phyloP scores from a whole-genome alignment of 1,140 invertebrate species.

The Nasonia longicornis region DNA sequence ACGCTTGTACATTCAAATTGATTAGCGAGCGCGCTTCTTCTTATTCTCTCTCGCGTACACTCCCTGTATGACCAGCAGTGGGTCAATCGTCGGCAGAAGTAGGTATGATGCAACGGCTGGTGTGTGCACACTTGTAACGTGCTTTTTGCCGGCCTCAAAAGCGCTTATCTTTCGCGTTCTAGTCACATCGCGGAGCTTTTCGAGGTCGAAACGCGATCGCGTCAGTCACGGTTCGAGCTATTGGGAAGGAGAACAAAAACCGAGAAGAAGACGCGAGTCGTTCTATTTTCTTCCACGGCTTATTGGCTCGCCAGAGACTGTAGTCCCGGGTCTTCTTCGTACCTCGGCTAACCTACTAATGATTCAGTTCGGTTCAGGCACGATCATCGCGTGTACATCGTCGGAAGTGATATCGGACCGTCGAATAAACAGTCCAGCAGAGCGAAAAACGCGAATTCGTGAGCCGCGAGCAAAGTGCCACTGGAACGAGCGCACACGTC shows the following conservation, averaged over 20 bases:
- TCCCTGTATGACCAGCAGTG: constrained; percentile 7
- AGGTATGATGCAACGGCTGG: constrained; percentile 19
- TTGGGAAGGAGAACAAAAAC: background rate
- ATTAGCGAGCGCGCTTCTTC: background rate
- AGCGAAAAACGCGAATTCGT: background rate
- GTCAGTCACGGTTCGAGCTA: background rate
- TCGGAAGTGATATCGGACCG: background rate
- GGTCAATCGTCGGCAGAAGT: constrained; percentile 15
- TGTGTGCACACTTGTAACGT: background rate
- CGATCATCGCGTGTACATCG: background rate
- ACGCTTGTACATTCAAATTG: constrained; percentile 11
- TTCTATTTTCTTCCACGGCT: background rate
- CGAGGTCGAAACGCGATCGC: background rate
- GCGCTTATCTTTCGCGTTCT: background rate
- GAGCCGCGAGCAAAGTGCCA: background rate
- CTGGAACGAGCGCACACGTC: constrained; percentile 17
- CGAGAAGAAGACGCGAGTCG: no score
- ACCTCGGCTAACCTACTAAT: background rate
- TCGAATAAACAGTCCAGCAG: background rate
- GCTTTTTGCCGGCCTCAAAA: background rate
- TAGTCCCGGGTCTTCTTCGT: background rate
- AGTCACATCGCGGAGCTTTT: background rate
- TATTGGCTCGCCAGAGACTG: background rate
- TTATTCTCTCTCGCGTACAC: no score
- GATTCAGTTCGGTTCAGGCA: background rate